phyloP scores from a whole-genome alignment of 2,888 invertebrate species.

The Cheilosia variabilis region DNA sequence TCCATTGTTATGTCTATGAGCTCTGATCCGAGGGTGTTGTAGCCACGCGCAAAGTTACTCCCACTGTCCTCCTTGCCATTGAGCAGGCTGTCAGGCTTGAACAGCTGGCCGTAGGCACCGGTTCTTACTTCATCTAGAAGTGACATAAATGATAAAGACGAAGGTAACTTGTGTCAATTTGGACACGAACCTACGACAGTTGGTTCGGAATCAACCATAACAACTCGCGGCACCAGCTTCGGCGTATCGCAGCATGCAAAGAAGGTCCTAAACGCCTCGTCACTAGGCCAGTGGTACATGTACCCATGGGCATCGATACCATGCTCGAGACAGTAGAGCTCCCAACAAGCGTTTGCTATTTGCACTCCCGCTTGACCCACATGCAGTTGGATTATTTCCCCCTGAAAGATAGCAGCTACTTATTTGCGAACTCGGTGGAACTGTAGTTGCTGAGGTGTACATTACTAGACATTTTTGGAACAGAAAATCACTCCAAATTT shows the following conservation, averaged over 20 bases:
- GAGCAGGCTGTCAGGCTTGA: conserved; percentile 90
- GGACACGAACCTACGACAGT: conserved; percentile 89
- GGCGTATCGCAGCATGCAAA: conserved; percentile 84
- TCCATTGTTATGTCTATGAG: conserved; percentile 90
- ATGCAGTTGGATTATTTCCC: conserved; percentile 90
- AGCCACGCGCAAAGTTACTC: conserved; percentile 93
- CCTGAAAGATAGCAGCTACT: conserved; percentile 65
- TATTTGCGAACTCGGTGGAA: not conserved
- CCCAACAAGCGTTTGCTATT: conserved; percentile 92
- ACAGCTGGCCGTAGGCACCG: conserved; percentile 89
- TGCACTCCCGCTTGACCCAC: conserved; percentile 93
- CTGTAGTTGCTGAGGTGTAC: not conserved
- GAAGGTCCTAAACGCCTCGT: conserved; percentile 80
- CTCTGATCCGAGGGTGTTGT: conserved; percentile 90
- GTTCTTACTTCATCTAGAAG: conserved; percentile 87
- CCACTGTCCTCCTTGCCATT: conserved; percentile 94
- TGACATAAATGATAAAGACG: not conserved
- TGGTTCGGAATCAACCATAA: conserved; percentile 95
- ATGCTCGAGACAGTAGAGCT: conserved; percentile 91
- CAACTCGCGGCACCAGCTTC: conserved; percentile 91
- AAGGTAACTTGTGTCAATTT: not conserved
- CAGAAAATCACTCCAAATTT: too few relatives aligned
- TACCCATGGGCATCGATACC: conserved; percentile 89
- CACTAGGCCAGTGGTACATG: conserved; percentile 78
- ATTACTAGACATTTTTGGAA: not conserved